A percentile compares a stretch with the other conserved stretches of the same genome.
These are phyloP conservation scores for Plectrocnemia conspersa DNA, from an alignment of 1,140 invertebrate genomes.

Conservation along the genomic window DNA sequence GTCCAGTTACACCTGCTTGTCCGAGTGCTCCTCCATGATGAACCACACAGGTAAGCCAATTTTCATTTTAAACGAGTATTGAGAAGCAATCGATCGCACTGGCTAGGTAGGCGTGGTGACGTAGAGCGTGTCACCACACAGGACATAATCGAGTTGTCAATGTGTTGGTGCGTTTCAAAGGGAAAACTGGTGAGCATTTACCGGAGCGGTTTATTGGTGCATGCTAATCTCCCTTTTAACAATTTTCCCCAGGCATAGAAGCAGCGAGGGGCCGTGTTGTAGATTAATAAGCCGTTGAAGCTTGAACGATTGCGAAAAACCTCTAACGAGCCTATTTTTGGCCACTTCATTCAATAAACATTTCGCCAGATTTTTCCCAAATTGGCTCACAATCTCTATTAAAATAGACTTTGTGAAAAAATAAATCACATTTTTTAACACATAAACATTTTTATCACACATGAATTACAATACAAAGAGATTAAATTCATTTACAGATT, in stretches of 20 bases:
- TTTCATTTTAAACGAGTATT: neutral
- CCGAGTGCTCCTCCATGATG: slow-evolving; percentile 30
- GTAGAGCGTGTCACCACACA: no score
- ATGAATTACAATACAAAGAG: no score
- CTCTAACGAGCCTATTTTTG: slow-evolving; percentile 14
- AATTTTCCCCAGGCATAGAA: slow-evolving; percentile 7
- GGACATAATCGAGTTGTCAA: neutral
- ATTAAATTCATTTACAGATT: no score
- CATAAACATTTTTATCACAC: no score
- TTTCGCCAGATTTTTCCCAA: no score
- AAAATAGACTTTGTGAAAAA: no score
- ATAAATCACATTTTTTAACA: no score
- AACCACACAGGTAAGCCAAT: slow-evolving; percentile 31
- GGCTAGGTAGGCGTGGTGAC: neutral
- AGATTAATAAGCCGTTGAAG: slow-evolving; percentile 2
- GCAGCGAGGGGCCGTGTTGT: neutral
- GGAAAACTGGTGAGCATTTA: neutral
- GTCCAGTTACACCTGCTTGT: slow-evolving; percentile 31
- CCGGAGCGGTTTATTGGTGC: slow-evolving; percentile 6
- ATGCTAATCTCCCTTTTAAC: slow-evolving; percentile 13
- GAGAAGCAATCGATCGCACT: neutral
- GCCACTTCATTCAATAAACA: no score
- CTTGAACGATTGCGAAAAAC: slow-evolving; percentile 5
- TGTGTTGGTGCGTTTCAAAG: neutral
- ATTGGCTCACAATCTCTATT: no score